Conservation (phyloP, 2,797 vertebrate species). For the Parotocinclus haroldoi region DNA sequence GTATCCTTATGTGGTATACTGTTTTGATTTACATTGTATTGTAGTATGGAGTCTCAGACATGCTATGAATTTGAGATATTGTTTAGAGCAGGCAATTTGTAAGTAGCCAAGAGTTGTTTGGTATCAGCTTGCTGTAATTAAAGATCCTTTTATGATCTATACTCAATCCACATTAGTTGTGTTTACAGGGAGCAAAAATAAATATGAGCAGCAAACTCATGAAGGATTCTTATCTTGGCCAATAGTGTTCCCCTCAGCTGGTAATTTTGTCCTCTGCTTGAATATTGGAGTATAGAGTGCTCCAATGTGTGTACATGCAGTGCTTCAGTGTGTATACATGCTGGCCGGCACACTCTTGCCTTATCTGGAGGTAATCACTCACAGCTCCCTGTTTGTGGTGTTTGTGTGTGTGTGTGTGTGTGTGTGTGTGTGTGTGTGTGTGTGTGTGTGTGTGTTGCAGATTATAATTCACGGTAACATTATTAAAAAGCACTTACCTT, state of each 20-base stretch:
- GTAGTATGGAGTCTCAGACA: no score
- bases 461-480: no score
- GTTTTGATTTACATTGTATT: no score
- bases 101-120: neutral
- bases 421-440: neutral
- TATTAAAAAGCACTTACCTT: no score
- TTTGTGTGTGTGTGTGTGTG: no score
- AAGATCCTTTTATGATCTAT: neutral
- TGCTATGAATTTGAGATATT: no score
- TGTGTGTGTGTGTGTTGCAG: no score
- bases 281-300: constrained; percentile 31
- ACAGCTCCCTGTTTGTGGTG: constrained; percentile 4
- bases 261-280: constrained; percentile 41
- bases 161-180: neutral
- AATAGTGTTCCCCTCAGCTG: constrained; percentile 5
- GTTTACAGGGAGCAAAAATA: constrained; percentile 1
- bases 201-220: constrained; percentile 11
- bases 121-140: neutral
- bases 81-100: no score
- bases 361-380: constrained; percentile 44
- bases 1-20: no score
- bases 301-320: constrained; percentile 16
- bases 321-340: neutral
- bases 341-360: constrained; percentile 24
- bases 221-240: constrained; percentile 12